phyloP scores from a whole-genome alignment of 2,797 vertebrate genomes.

The Halcyon chelicuti region DNA sequence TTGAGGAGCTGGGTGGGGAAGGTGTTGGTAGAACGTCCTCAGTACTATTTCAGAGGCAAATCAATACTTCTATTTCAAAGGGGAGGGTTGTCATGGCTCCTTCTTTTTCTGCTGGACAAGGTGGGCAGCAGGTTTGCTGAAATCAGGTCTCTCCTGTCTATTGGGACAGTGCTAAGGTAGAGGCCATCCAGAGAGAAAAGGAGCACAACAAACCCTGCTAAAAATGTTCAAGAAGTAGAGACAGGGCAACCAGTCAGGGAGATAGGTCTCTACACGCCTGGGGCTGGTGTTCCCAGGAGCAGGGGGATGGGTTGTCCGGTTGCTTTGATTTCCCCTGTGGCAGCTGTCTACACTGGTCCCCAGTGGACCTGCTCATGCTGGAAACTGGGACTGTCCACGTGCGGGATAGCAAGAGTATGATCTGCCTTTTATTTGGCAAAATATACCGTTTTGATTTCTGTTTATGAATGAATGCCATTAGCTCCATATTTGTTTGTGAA shows the following conservation, averaged over 20 bases:
- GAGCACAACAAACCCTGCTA: not conserved
- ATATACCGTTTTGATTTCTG: not conserved
- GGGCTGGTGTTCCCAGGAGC: not conserved
- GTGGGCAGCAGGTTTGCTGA: not conserved
- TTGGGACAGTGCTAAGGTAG: not conserved
- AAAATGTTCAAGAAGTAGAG: not conserved
- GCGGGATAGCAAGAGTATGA: not conserved
- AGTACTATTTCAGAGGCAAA: not conserved
- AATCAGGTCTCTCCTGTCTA: not conserved
- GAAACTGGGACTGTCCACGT: not conserved
- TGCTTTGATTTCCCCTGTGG: accelerated
- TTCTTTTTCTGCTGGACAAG: not conserved
- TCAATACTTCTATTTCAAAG: not conserved
- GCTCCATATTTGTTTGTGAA: not conserved
- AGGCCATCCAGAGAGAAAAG: not conserved
- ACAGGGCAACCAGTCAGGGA: not conserved
- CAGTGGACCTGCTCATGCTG: not conserved
- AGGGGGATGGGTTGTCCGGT: no score
- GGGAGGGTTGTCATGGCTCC: not conserved
- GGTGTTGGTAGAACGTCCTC: not conserved
- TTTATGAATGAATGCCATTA: not conserved
- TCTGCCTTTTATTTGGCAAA: not conserved
- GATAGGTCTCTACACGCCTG: not conserved
- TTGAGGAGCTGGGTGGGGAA: not conserved
- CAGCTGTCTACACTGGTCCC: not conserved